Conservation (phyloP, 2,888 invertebrate genomes). For the Luperina nickerlii region DNA sequence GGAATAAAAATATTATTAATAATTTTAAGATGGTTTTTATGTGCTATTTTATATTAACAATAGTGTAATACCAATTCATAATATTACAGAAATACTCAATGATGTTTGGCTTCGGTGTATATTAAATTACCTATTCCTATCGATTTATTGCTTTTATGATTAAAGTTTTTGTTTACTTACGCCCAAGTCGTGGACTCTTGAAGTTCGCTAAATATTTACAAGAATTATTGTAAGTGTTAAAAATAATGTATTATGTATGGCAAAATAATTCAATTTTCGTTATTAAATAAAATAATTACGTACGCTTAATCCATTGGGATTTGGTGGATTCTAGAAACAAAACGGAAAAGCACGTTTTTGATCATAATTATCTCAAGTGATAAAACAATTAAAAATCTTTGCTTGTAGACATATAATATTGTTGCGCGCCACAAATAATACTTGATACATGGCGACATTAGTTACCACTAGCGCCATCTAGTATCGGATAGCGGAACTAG, state of each 20-base stretch:
- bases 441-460: no score
- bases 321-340: constrained; percentile 38
- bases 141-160: background rate
- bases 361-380: background rate
- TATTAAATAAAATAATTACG: constrained; percentile 6
- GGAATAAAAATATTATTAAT: constrained; percentile 49
- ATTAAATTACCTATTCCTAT: background rate
- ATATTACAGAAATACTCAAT: background rate
- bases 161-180: constrained; percentile 34
- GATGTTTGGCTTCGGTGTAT: background rate
- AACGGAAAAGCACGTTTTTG: background rate
- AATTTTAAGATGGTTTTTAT: background rate
- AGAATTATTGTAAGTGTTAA: background rate
- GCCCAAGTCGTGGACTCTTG: constrained; percentile 50
- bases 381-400: background rate
- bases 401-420: background rate
- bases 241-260: background rate
- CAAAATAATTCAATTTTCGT: background rate
- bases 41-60: background rate
- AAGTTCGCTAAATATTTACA: constrained; percentile 25
- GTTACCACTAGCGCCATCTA: no score
- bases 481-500: no score
- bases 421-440: no score
- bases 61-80: background rate
- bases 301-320: constrained; percentile 6